Evolutionary conservation across 1,140 invertebrate species (phyloP), one percentile per base, ranked within the genome.

Genomic region (Cherax destructor): DNA sequence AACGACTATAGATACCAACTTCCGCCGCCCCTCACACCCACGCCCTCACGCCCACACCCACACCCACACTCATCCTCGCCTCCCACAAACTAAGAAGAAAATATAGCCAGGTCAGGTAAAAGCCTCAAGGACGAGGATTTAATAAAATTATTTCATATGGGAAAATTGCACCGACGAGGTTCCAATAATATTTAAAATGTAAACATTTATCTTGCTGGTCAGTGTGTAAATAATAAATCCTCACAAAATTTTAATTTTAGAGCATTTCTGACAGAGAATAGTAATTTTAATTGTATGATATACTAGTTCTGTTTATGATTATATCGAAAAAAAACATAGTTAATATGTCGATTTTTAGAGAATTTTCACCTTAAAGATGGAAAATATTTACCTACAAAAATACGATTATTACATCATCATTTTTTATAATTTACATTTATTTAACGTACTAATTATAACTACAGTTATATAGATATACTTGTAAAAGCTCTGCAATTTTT

Each of bases 111-210:
- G 30, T 41, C 30, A 41, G 30, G 30, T 41, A 41, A 41, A 41
- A 41, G 30, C 30, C 30, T 41, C 30, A 41, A 41, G 0, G 30
- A 41, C 30, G 30, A n/a, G 30, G 24, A 74, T 30, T 74, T 74
- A 24, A 74, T 30, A 74, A 74, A 5, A 30, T 59, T 85, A 79
- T 72, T 85, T 91, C 83, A 91, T 85, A 69, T 80, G 24, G 83
- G 76, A 52, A 86, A 79, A 85, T 50, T 79, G 49, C 74, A 84
- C 24, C 18, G 72, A 61, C 56, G 52, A 61, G 11, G 89, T 91
- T 91, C 89, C 89, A 91, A 91, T 91, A 91, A 91, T 91, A 86
- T 91, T 91, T 91, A n/a, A 79, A 91, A 91, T 72, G 89, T 91
- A 91, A 91, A 91, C 89, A 79, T 85, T 65, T 91, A 72, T 89